These are phyloP conservation scores for Drosophila maculinotata DNA, from an alignment of 2,888 invertebrate species.

Conservation along the genomic window DNA sequence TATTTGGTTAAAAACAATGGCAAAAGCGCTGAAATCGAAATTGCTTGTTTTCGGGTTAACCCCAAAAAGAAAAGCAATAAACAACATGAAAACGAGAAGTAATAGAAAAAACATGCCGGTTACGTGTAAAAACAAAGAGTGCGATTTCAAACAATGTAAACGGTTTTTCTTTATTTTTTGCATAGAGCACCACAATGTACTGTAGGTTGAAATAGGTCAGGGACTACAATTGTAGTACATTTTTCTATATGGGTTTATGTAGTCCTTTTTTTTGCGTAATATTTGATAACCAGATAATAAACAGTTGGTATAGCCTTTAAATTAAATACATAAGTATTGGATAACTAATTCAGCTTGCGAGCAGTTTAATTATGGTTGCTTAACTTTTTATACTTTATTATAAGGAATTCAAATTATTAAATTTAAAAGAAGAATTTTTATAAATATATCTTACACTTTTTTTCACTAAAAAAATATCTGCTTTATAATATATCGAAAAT, in stretches of 20 bases:
- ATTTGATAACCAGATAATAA: conserved; percentile 30
- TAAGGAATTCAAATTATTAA: too few relatives aligned
- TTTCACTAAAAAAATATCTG: too few relatives aligned
- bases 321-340: background rate
- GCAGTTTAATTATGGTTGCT: too few relatives aligned
- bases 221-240: conserved; percentile 24
- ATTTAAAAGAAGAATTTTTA: too few relatives aligned
- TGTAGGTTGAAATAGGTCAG: conserved; percentile 44
- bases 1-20: conserved; percentile 41
- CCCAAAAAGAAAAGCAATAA: conserved; percentile 20
- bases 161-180: conserved; percentile 14
- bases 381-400: too few relatives aligned
- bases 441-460: too few relatives aligned
- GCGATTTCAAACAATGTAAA: conserved; percentile 31
- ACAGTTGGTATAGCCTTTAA: background rate
- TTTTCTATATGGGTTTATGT: conserved; percentile 9
- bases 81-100: conserved; percentile 24
- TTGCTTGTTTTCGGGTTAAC: conserved; percentile 59
- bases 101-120: conserved; percentile 25
- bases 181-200: conserved; percentile 22
- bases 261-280: conserved; percentile 10
- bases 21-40: conserved; percentile 46
- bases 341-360: too few relatives aligned
- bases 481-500: too few relatives aligned
- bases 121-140: conserved; percentile 31